These are phyloP conservation scores for Camponotus pennsylvanicus DNA, from an alignment of 1,140 invertebrate genomes.

Conservation along the genomic window DNA sequence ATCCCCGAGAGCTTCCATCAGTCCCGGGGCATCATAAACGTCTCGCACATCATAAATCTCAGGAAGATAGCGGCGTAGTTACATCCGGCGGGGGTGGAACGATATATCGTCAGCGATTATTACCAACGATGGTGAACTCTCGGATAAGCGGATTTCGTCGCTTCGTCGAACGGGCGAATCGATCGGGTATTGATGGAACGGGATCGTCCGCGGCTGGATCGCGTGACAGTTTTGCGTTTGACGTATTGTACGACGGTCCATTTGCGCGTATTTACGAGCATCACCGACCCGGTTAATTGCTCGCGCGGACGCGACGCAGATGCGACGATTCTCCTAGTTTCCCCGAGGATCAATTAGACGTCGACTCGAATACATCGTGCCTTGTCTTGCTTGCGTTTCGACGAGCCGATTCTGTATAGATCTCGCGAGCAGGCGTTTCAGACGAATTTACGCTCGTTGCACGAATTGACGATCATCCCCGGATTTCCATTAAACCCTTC, in stretches of 20 bases:
- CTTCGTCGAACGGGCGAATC: not conserved
- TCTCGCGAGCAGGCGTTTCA: not conserved
- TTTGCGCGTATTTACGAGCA: constrained; percentile 68
- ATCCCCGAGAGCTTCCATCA: constrained; percentile 22
- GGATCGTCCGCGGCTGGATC: not conserved
- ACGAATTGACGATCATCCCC: not conserved
- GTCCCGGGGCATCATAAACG: constrained; percentile 48
- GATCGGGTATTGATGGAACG: not conserved
- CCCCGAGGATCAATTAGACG: constrained; percentile 69
- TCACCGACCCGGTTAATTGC: constrained; percentile 64
- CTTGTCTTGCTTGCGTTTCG: not conserved
- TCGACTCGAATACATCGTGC: not conserved
- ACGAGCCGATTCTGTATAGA: not conserved
- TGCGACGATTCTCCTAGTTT: constrained; percentile 32
- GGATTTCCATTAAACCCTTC: constrained; percentile 10
- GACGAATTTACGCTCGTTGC: not conserved
- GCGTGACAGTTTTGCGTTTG: constrained; percentile 37
- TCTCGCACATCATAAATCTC: constrained; percentile 51
- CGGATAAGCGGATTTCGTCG: constrained; percentile 36
- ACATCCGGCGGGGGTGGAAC: not conserved
- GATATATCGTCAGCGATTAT: constrained; percentile 49
- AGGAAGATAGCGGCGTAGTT: constrained; percentile 39
- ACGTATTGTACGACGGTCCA: constrained; percentile 42
- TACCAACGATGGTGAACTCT: not conserved
- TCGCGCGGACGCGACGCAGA: constrained; percentile 58